Base-by-base conservation (phyloP, 2,797 vertebrate genomes). In the Graptemys geographica region DNA sequence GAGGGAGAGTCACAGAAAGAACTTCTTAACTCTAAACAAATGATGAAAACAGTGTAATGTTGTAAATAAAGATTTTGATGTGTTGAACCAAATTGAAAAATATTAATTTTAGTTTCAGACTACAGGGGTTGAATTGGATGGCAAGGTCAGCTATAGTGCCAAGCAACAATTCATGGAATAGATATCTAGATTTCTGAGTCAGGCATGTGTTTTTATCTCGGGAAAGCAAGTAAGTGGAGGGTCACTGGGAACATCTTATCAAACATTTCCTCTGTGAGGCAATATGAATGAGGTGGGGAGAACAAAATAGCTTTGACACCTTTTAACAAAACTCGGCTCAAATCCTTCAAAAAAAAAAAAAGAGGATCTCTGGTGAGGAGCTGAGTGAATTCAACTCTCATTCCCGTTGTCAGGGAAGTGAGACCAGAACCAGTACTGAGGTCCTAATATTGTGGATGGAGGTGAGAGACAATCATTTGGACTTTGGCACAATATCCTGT, bases 1-100 rank as follows among this genome's bases (percentile, higher is more conserved):
- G 74, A 94, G 87, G 3, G 6, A 19, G 6, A 94, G 90, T 27
- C 33, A 47, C 65, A 86, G 89, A 82, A 72, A 47, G 79, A 90
- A 86, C 53, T 95, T 94, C 85, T 90, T 93, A 91, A 65, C 55
- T 80, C 82, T 13, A 83, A 62, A 83, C 44, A 83, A 95, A 95
- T 83, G 2, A 93, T 86, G 81, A 85, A 86, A 93, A 86, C 87
- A 93, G 85, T 92, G 95, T 89, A 52, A 49, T 72, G 3, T 28
- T 96, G 96, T 92, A 96, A 41, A 94, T 94, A 88, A 86, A 69
- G 47, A 92, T 97, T 94, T 72, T 84, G 47, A 41, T 72, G 33
- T 23, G 37, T 72, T 72, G 69, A 72, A 37, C 69, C 37, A 72
- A 72, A 41, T 6, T 41, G 9, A 23, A 37, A 41, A 41, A 41